Conservation (phyloP, 2,797 vertebrate species). For the Poecilia gillii region DNA sequence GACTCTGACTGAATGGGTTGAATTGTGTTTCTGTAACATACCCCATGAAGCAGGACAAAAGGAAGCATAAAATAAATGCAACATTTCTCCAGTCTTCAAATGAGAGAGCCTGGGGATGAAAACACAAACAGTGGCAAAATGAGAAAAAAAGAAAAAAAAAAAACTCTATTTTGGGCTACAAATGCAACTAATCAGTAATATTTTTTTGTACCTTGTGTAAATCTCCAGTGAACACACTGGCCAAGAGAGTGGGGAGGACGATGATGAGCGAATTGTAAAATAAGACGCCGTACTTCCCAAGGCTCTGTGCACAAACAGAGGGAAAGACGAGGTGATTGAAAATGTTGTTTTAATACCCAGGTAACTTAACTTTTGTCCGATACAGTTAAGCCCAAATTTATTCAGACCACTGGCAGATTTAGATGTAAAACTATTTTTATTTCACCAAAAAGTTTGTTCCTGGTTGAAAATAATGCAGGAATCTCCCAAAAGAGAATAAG, state of each 20-base stretch:
- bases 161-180: not conserved
- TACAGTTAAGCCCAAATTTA: not conserved
- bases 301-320: constrained; percentile 73
- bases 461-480: not conserved
- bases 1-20: not conserved
- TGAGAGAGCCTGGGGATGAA: constrained; percentile 77
- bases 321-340: not conserved
- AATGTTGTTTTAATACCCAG: not conserved
- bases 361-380: not conserved
- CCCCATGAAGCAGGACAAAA: constrained; percentile 93
- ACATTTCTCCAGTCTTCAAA: constrained; percentile 87
- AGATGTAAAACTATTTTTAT: not conserved
- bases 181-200: not conserved
- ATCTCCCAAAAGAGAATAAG: not conserved
- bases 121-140: constrained; percentile 21
- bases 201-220: constrained; percentile 80
- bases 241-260: constrained; percentile 85
- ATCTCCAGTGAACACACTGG: constrained; percentile 87
- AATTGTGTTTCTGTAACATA: constrained; percentile 67
- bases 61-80: constrained; percentile 86
- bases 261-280: constrained; percentile 94
- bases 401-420: not conserved
- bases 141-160: not conserved
- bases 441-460: not conserved
- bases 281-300: constrained; percentile 92